phyloP scores from a whole-genome alignment of 2,888 invertebrate genomes.

The Rhyacophila evoluta region DNA sequence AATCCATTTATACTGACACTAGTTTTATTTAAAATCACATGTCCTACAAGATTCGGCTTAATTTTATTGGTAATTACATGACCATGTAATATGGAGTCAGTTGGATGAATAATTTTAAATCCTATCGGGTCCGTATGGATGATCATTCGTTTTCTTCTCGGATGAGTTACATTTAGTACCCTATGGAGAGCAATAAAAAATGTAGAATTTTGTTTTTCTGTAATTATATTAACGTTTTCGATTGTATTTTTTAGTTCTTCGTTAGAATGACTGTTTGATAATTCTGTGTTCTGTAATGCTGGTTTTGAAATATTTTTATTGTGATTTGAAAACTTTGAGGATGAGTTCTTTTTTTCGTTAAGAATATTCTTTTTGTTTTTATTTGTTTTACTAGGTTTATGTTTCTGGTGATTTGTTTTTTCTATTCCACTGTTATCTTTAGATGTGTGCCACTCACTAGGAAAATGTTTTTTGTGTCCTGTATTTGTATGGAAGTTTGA shows the following conservation, averaged over 20 bases:
- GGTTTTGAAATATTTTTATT: not conserved
- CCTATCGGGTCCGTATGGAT: slow-evolving; percentile 46
- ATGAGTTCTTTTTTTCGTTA: not conserved
- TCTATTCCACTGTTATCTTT: not conserved
- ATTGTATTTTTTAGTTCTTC: not conserved
- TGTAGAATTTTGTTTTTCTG: not conserved
- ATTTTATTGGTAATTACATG: slow-evolving; percentile 50
- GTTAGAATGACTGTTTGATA: not conserved
- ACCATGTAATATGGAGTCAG: slow-evolving; percentile 49
- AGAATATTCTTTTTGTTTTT: not conserved
- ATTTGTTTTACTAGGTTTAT: not conserved
- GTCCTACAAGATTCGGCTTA: slow-evolving; percentile 46
- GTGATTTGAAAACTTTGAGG: not conserved
- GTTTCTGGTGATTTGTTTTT: not conserved
- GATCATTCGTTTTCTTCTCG: slow-evolving; percentile 36
- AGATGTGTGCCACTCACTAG: not conserved
- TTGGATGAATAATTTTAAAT: slow-evolving; percentile 51
- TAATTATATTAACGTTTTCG: not conserved
- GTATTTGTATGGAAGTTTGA: not conserved
- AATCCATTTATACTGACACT: slow-evolving; percentile 46
- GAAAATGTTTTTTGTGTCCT: not conserved
- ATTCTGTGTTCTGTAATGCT: not conserved
- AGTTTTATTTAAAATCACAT: slow-evolving; percentile 51
- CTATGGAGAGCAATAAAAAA: not conserved
- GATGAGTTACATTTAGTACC: not conserved